Base-by-base conservation (phyloP, 2,113 vertebrate species). In the Gopherus flavomarginatus region DNA sequence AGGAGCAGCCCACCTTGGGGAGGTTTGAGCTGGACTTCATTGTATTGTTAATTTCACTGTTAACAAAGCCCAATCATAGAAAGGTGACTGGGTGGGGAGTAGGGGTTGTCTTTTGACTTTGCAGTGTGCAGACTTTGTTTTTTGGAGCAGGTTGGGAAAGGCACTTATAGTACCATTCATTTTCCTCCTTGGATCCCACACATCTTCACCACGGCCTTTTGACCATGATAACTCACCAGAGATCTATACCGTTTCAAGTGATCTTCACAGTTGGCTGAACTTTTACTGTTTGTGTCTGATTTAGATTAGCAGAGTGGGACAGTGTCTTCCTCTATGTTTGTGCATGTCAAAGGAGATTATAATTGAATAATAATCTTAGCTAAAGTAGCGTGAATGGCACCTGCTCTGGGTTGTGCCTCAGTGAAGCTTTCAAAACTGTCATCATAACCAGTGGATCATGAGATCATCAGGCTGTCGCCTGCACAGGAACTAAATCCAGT, bases 281-380 rank as follows among this genome's bases (percentile, higher is more conserved):
- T 65, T 54, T 14, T 0, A 0, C 38, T 85, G 86, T 38, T 83
- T 57, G 62, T 44, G 86, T 83, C 56, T 65, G 80, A 26, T 5
- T 93, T 90, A 0, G 0, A 4, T 85, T 50, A 72, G 21, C 38
- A 1, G 1, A 35, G 52, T 42, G 1, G 38, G 54, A 47, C 35
- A 10, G 4, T 0, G 4, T 13, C 0, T 0, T 54, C 81, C 62
- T 65, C 26, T 1, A 31, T 31, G 9, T 1, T 38, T 38, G 50
- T 52, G n/a, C 35, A 24, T 29, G n/a, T 27, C n/a, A 42, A 9
- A 4, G 22, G 24, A 38, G 5, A n/a, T n/a, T 42, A n/a, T 82
- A n/a, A 26, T 3, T 56, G 35, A 54, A 56, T 8, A 82, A 35
- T 26, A 26, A 49, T 72, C 65, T 79, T 80, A 52, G 62, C 13